phyloP scores from a whole-genome alignment of 2,113 vertebrate genomes.

The Tragelaphus buxtoni region DNA sequence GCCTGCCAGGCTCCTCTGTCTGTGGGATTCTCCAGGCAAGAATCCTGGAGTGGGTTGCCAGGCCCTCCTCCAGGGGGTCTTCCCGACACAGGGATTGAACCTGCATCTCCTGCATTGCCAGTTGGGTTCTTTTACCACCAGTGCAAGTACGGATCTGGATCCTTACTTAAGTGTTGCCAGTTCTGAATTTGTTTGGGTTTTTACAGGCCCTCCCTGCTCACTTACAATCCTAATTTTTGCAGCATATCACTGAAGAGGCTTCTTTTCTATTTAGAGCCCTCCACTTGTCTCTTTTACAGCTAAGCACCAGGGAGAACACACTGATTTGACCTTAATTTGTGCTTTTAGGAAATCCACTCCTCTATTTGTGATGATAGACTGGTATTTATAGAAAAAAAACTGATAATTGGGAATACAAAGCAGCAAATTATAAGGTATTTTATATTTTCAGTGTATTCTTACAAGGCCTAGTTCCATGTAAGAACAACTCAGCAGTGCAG shows the following conservation, averaged over 20 bases:
- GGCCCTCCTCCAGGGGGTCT: background rate
- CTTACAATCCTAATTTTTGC: background rate
- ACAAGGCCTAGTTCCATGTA: background rate
- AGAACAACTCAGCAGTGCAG: background rate
- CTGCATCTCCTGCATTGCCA: background rate
- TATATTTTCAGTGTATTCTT: background rate
- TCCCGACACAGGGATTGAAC: background rate
- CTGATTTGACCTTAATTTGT: background rate
- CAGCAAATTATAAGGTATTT: background rate
- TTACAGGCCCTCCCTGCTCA: background rate
- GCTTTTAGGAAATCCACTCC: background rate
- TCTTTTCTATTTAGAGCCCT: background rate
- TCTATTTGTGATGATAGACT: background rate
- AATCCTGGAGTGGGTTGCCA: background rate
- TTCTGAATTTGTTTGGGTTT: slow-evolving; percentile 1
- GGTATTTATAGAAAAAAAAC: background rate
- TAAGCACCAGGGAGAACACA: background rate
- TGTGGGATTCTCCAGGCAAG: background rate
- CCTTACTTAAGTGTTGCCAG: background rate
- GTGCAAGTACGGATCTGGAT: background rate
- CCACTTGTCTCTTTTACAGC: background rate
- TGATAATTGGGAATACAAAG: background rate
- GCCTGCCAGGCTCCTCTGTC: background rate
- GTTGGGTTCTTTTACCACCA: background rate
- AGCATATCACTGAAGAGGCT: background rate